Conservation (phyloP, 1,140 invertebrate species). For the Idris sp. region DNA sequence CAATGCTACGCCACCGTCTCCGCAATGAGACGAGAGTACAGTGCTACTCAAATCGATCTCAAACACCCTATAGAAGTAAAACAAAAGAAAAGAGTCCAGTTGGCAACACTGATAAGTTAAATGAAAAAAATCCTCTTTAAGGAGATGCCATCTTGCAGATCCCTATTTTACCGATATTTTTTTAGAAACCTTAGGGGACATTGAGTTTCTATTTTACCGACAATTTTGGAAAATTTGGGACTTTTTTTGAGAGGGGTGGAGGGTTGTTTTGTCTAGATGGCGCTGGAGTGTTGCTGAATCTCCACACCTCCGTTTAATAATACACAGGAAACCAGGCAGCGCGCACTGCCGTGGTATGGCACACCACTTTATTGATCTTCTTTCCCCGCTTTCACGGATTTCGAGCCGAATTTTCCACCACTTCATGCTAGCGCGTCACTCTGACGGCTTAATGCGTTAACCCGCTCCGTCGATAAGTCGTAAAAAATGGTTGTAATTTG, state of each 20-base stretch:
- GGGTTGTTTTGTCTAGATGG: too few relatives aligned
- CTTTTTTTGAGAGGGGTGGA: too few relatives aligned
- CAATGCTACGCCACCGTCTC: slow-evolving; percentile 40
- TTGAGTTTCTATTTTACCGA: too few relatives aligned
- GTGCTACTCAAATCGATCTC: slow-evolving; percentile 35
- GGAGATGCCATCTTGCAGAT: too few relatives aligned
- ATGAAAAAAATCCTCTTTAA: too few relatives aligned
- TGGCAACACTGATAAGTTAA: too few relatives aligned
- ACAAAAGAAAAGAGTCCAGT: too few relatives aligned
- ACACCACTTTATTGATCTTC: slow-evolving; percentile 76
- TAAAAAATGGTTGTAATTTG: too few relatives aligned
- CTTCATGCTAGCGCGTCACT: slow-evolving; percentile 72
- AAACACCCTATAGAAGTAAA: too few relatives aligned
- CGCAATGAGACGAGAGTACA: slow-evolving; percentile 21
- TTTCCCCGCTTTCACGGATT: slow-evolving; percentile 74
- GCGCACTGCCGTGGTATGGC: slow-evolving; percentile 67
- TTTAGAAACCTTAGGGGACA: too few relatives aligned
- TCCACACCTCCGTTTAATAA: slow-evolving; percentile 74
- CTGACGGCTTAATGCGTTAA: slow-evolving; percentile 64
- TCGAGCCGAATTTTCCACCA: slow-evolving; percentile 75
- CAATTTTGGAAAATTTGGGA: too few relatives aligned
- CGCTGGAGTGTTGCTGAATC: slow-evolving; percentile 60
- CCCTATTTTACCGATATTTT: too few relatives aligned
- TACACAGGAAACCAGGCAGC: slow-evolving; percentile 68
- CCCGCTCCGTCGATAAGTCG: slow-evolving; percentile 66